Base-by-base conservation (phyloP, 1,140 invertebrate genomes). In the Hyposmocoma kahamanoa region DNA sequence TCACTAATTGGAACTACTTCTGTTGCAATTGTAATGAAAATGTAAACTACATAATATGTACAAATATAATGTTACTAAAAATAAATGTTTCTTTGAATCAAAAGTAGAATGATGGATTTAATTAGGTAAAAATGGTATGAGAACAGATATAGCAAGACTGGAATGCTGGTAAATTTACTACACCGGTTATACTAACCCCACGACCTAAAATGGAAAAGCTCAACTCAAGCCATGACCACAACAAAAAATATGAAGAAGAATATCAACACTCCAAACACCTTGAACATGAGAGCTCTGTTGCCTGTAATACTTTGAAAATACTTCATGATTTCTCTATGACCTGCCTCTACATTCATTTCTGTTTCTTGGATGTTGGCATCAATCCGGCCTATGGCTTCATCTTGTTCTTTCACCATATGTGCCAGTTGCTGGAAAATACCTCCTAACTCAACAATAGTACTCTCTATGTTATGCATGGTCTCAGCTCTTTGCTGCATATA, bases 181-280 rank as follows among this genome's bases (percentile, higher is more conserved):
- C n/a, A n/a, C n/a, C n/a, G n/a, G n/a, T n/a, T n/a, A n/a, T n/a
- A n/a, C n/a, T n/a, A n/a, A n/a, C n/a, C n/a, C n/a, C n/a, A n/a
- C n/a, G n/a, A n/a, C n/a, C n/a, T 21, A 46, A 46, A 51, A 44
- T 50, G 24, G 24, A 5, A 26, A 26, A 6, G 11, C 5, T 26
- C 24, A 17, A 45, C 52, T 70, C 56, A 96, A 67, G 94, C 92
- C 87, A 96, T 87, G 87, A 99, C 98, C 64, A 99, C 92, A 77
- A 99, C 93, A 90, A 99, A 99, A 78, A 99, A 96, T 78, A 99
- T 94, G 83, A 99, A 99, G 89, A 99, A 99, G 74, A 99, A 94
- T 89, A 99, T 98, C 20, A 99, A 88, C 43, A 99, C 95, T 46
- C 92, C 98, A 88, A 99, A 99, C 53, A 99, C 94, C 91, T 99